Base-by-base conservation (phyloP, 2,113 vertebrate genomes). In the Cryptoleucopteryx plumbea region DNA sequence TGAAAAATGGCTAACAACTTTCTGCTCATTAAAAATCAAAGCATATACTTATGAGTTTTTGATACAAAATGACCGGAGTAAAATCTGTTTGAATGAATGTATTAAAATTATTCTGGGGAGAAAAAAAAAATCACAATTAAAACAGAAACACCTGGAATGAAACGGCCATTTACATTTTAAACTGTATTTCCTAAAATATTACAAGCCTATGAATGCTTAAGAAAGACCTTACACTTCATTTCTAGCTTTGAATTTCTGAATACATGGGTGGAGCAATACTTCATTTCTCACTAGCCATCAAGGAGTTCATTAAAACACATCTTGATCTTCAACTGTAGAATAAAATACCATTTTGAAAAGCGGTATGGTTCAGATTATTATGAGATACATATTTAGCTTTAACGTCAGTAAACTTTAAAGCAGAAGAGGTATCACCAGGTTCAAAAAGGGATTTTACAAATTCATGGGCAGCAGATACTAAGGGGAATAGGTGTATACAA, bases 1-100 rank as follows among this genome's bases (percentile, higher is more conserved):
- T 94, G 83, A 94, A 94, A 96, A 95, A 91, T 80, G 68, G 73
- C 77, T 95, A 91, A 95, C 94, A 94, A 94, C 43, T 90, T 95
- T 72, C 52, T 80, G 53, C 48, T 93, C n/a, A 70, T 95, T 73
- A 73, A 93, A 91, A 93, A 91, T 92, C 80, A 94, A 93, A 96
- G 88, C 80, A 77, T 47, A 72, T 55, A 93, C 27, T 86, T 94
- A 80, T 11, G 5, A 8, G 12, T 91, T 93, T 93, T 71, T 72
- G 6, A 45, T 79, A 79, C 22, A 36, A 82, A 96, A 81, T 84
- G 56, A 63, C 34, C 4, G 1, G 8, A 95, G 22, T 86, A 81
- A 91, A 93, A 78, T 65, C 19, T 45, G 2, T 82, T 84, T 87
- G 32, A 94, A 81, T 61, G 1, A 77, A 58, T 61, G 9, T 59